Evolutionary conservation across 1,140 invertebrate genomes (phyloP).

Genomic region (Microplitis demolitor): DNA sequence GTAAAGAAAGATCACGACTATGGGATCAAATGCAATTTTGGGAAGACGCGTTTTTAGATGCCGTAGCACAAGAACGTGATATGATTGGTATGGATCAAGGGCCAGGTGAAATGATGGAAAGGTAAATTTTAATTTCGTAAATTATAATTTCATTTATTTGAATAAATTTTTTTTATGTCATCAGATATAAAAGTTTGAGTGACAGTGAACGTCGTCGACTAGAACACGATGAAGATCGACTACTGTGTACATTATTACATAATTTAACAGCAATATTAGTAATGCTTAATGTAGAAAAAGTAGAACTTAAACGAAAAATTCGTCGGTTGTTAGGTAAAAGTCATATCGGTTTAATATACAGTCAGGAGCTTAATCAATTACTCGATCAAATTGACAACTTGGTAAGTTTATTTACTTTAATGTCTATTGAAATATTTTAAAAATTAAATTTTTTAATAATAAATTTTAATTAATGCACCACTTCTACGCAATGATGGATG

Average conservation of each 20-base stretch:
- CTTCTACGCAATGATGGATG: neutral
- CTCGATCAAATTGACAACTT: conserved; percentile 94
- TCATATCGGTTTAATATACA: conserved; percentile 97
- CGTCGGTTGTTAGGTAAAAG: conserved; percentile 94
- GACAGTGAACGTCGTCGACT: conserved; percentile 93
- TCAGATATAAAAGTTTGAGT: conserved; percentile 87
- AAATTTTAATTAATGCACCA: neutral
- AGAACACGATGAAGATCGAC: conserved; percentile 96
- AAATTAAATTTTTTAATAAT: too few species aligned
- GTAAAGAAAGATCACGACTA: conserved; percentile 81
- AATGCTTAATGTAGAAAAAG: conserved; percentile 88
- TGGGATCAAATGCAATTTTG: conserved; percentile 99
- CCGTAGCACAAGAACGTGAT: conserved; percentile 97
- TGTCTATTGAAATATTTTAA: too few species aligned
- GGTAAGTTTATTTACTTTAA: conserved; percentile 65
- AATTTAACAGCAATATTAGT: conserved; percentile 97
- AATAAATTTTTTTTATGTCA: neutral
- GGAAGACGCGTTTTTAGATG: conserved; percentile 98
- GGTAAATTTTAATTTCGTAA: conserved; percentile 59
- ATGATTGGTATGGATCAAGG: conserved; percentile 99
- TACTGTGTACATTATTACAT: conserved; percentile 94
- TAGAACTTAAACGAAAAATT: conserved; percentile 90
- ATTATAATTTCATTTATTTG: neutral
- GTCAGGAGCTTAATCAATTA: conserved; percentile 95
- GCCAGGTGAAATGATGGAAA: conserved; percentile 98